Evolutionary conservation across 1,140 invertebrate genomes (phyloP), one percentile per base, ranked within the genome.

Genomic region (Drosophila lini): DNA sequence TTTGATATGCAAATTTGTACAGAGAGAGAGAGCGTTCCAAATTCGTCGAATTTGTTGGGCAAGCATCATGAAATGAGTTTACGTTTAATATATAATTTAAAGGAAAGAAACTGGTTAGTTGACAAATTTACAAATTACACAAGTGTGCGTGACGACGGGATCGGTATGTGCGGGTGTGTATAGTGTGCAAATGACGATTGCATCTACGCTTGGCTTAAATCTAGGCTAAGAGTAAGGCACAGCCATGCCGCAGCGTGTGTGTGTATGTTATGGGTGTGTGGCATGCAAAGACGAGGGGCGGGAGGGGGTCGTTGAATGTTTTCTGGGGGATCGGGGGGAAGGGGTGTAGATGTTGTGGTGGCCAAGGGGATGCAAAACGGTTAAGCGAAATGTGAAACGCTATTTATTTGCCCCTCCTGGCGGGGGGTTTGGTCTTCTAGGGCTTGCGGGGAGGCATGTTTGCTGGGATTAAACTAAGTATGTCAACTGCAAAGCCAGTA

Each of bases 21-120:
- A 88, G 73, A 80, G 74, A 60, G 68, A 52, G 68, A 65, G 75
- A 76, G 61, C 71, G 73, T 71, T 88, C 83, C 83, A 68, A 86
- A 88, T 88, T 80, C 83, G 80, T 71, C 84, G 84, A 88, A 88
- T 89, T 89, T 78, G 81, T 89, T 81, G 86, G 76, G 85, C 81
- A 89, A 89, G 85, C 84, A 90, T 75, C 81, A 89, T 89, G 84
- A 89, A 81, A 89, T 90, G 80, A 59, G 44, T 80, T 89, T 85
- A 85, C 60, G 78, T 62, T 70, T 67, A 38, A 65, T 60, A 61
- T 52, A 78, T 79, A 50, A 71, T 71, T 77, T 76, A 57, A 79
- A 79, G 67, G 50, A 79, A 73, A 78, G 69, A 79, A 78, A 70
- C 59, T 59, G 45, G 58, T 84, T 81, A 78, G 82, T 84, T 48